Base-by-base conservation (phyloP, 2,888 invertebrate genomes). In the Adelphocoris suturalis region DNA sequence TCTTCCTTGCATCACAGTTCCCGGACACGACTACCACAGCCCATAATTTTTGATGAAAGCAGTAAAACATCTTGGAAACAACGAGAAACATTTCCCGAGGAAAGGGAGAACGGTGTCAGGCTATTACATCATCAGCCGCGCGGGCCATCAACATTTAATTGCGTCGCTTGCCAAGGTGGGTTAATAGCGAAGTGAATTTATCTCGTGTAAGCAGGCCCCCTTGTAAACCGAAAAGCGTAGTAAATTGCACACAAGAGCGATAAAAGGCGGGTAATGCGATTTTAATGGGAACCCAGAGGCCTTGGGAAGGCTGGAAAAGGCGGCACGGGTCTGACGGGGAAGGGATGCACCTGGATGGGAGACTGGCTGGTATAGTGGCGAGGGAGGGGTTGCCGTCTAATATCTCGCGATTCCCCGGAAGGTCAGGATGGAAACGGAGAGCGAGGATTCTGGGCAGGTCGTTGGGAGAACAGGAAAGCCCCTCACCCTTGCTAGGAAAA, bases 221-320 rank as follows among this genome's bases (percentile, higher is more conserved):
- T 86, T 23, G 48, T 47, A 47, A 68, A 68, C 68, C 75, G 80
- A 19, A 55, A 85, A 57, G 23, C 68, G 68, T 7, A 86, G 75
- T 86, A 80, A 88, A 88, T 88, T 88, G 27, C 55, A 52, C 88
- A 78, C 88, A 80, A 85, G 52, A 28, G 88, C 80, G 88, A 88
- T 88, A 88, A 88, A 88, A 88, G 88, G 19, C 78, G 78, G 75
- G 48, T 88, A 88, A 88, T 88, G 88, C 78, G 88, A 88, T 88
- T 88, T 88, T 88, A 78, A 88, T 88, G 88, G 88, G 52, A 27
- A n/a, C 23, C 28, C 47, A 52, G 82, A 47, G 82, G 27, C 23
- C 19, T n/a, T 9, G 47, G 82, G 52, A 27, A 48, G n/a, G 76
- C 12, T 27, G 76, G 28, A 76, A n/a, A 11, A 28, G 27, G 27